Evolutionary conservation across 2,113 vertebrate species (phyloP), one percentile per base, ranked within the genome.

Genomic region (Muntiacus muntjak): DNA sequence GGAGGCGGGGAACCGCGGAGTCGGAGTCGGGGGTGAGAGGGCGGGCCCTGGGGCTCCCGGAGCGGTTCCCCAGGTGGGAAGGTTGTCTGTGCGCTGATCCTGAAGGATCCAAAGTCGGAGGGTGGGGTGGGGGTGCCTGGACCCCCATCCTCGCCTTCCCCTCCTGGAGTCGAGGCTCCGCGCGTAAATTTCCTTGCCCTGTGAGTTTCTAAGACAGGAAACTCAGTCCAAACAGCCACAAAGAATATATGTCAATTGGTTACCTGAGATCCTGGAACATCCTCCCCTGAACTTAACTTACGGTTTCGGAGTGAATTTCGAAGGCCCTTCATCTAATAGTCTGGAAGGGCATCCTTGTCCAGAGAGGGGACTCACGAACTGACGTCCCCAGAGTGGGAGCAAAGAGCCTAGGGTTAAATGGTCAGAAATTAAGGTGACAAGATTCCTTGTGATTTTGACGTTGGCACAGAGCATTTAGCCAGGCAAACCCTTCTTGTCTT

Each of bases 331-430:
- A 40, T n/a, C 21, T 4, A 7, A 36, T n/a, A 9, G 11, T 15
- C 95, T 87, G 55, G 67, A 91, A 87, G 90, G 84, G 21, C 33
- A 74, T 52, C 26, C 30, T 57, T 13, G 17, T 15, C 15, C 10
- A 52, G n/a, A 79, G 25, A 74, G 60, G 16, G 43, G 13, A 25
- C 52, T 50, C 36, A 26, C n/a, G 28, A 45, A 71, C 17, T 13
- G 25, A 30, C 82, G 15, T 6, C 21, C 71, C 16, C 25, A 13
- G 7, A 6, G 2, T 28, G n/a, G 89, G 15, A 88, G 74, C 71
- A 81, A 55, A 58, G n/a, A 89, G 40, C 71, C 36, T 83, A 15
- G 28, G 57, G 57, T 67, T 50, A 62, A 95, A 87, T 25, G 43
- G n/a, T 55, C 50, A 30, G 14, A 21, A 43, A 30, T n/a, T 58